These are phyloP conservation scores for Carassius carassius DNA, from an alignment of 2,113 vertebrate species.

Conservation along the genomic window DNA sequence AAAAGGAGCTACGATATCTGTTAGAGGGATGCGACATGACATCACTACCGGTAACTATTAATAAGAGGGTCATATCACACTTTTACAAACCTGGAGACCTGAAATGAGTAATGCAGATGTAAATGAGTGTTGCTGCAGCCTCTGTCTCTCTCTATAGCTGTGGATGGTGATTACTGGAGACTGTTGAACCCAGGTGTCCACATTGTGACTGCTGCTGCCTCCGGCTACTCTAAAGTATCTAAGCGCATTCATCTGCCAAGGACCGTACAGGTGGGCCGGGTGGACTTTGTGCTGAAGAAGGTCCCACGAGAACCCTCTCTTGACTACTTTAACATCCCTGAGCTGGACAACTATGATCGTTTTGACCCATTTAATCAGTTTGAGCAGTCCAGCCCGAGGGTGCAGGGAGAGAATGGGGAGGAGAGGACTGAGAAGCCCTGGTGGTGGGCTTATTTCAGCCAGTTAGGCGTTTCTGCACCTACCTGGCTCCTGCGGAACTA, in stretches of 20 bases:
- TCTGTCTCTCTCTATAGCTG: conserved; percentile 71
- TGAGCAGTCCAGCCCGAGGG: conserved; percentile 67
- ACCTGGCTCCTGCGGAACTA: conserved; percentile 88
- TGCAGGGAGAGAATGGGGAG: conserved; percentile 56
- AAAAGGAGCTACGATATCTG: conserved; percentile 84
- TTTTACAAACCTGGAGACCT: background rate
- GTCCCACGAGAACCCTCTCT: conserved; percentile 70
- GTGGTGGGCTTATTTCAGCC: conserved; percentile 97
- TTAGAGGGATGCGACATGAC: conserved; percentile 88
- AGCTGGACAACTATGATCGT: conserved; percentile 68
- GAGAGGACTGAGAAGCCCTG: conserved; percentile 85
- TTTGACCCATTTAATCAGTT: conserved; percentile 80
- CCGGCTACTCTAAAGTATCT: conserved; percentile 82
- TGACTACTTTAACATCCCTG: conserved; percentile 71
- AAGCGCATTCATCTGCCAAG: conserved; percentile 86
- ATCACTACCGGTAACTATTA: conserved; percentile 85
- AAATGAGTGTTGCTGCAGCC: background rate
- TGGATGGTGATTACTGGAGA: conserved; percentile 93
- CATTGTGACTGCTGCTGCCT: conserved; percentile 84
- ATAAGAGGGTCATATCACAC: background rate
- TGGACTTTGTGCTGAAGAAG: conserved; percentile 86
- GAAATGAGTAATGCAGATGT: background rate
- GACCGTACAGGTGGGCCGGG: conserved; percentile 81
- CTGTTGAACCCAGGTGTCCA: conserved; percentile 85
- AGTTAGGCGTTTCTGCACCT: conserved; percentile 81